Evolutionary conservation across 2,797 vertebrate species (phyloP), one percentile per base, ranked within the genome.

Genomic region (Vultur gryphus): DNA sequence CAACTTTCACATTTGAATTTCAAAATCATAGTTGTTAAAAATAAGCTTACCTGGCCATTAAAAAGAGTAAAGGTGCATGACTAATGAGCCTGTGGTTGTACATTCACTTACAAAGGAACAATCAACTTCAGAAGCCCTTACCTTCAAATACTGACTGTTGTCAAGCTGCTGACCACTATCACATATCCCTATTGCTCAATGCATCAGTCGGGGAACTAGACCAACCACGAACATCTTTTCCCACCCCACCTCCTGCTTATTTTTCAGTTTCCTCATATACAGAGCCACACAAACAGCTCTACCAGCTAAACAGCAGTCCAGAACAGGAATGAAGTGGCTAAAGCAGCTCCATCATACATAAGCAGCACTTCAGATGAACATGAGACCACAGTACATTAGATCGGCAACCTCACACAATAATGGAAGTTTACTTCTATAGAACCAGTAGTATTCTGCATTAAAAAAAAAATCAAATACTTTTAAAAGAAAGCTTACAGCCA

Each of bases 1-100:
- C 81, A 79, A 96, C 70, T 90, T 96, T 96, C 97, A 96, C 94
- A 94, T 96, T 93, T 93, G 81, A 92, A 93, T 94, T 96, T 75
- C 51, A 89, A 94, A 94, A 86, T 69, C 35, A 69, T 7, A 88
- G 75, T 91, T 48, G 80, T 75, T 88, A 96, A 69, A 79, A 81
- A 49, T 48, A 95, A 93, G 82, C 67, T 48, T 61, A 82, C 64
- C 39, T 52, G 75, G 80, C 59, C 84, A 91, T 95, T 84, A 89
- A 65, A 94, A 65, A n/a, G 84, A 90, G 82, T 72, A 93, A 51
- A 66, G 90, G 76, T 84, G 92, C 55, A 13, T 73, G 77, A 84
- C 94, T 73, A 92, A 87, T 0, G 7, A 85, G 80, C 48, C 94
- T 35, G 87, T 91, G 92, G 96, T 81, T 93, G 76, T 82, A 94